These are phyloP conservation scores for Morpho achilles DNA, from an alignment of 2,888 invertebrate species.

Conservation along the genomic window DNA sequence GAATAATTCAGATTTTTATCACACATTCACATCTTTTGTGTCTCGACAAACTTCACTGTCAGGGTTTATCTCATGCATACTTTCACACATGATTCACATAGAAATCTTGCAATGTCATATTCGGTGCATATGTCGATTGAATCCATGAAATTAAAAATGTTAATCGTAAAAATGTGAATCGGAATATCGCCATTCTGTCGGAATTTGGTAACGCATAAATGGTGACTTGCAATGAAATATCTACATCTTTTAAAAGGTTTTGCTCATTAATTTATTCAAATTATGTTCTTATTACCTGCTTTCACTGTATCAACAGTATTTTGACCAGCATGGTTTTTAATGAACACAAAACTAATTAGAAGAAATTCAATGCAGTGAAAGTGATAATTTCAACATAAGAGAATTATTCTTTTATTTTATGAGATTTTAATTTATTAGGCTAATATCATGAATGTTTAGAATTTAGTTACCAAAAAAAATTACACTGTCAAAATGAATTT, in stretches of 20 bases:
- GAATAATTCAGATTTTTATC: slow-evolving; percentile 40
- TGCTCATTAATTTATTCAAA: neutral
- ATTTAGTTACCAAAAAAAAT: no score
- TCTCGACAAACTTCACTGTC: slow-evolving; percentile 45
- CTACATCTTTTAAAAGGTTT: neutral
- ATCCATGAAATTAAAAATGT: neutral
- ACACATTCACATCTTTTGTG: slow-evolving; percentile 47
- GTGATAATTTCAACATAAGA: no score
- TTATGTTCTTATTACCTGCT: neutral
- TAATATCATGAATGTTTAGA: no score
- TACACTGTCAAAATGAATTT: no score
- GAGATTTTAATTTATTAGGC: no score
- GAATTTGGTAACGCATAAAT: neutral
- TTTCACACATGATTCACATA: slow-evolving; percentile 29
- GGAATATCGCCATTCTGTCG: neutral
- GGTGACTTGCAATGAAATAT: neutral
- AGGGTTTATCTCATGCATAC: slow-evolving; percentile 39
- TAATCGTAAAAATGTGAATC: neutral
- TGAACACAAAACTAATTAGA: no score
- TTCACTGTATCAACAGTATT: neutral
- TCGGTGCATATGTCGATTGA: neutral
- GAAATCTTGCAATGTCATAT: slow-evolving; percentile 10
- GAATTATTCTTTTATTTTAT: no score
- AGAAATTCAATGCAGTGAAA: no score
- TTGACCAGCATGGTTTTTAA: no score